A percentile compares a stretch with the other conserved stretches of the same genome.
These are phyloP conservation scores for Vanessa tameamea DNA, from an alignment of 1,140 invertebrate genomes.

Conservation along the genomic window DNA sequence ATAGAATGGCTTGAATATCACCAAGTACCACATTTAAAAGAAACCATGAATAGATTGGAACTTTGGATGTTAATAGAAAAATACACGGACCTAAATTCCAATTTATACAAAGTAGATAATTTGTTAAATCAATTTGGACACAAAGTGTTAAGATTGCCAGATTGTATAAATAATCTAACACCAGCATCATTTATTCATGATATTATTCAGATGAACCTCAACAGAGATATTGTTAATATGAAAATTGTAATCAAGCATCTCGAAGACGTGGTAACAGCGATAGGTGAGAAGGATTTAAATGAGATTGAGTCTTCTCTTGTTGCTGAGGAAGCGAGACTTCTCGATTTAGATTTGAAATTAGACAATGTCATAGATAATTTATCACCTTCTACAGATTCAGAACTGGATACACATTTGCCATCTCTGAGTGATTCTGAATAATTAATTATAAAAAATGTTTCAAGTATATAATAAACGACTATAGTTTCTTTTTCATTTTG, in stretches of 20 bases:
- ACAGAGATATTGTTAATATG: not conserved
- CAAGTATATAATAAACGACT: too few relatives aligned
- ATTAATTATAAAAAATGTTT: not conserved
- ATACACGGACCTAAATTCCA: conserved; percentile 39
- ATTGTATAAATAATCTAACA: conserved; percentile 40
- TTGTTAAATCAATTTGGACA: conserved; percentile 36
- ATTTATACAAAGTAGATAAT: conserved; percentile 40
- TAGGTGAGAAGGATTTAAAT: too few relatives aligned
- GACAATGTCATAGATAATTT: conserved; percentile 20
- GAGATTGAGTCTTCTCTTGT: not conserved
- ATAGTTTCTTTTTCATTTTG: too few relatives aligned
- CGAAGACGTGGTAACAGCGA: too few relatives aligned
- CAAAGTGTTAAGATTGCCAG: conserved; percentile 40
- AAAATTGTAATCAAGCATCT: not conserved
- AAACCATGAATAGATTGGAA: conserved; percentile 43
- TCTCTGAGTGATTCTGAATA: conserved; percentile 35
- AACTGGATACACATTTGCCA: conserved; percentile 35
- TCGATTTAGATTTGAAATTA: conserved; percentile 25
- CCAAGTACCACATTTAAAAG: conserved; percentile 33
- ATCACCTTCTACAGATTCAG: not conserved
- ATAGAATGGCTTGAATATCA: conserved; percentile 46
- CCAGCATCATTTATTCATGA: conserved; percentile 10
- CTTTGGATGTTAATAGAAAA: conserved; percentile 40
- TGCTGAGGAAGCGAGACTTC: conserved; percentile 14
- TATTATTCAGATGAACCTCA: conserved; percentile 8